Conservation (phyloP, 2,113 vertebrate species). For the Lampris megalopsis region DNA sequence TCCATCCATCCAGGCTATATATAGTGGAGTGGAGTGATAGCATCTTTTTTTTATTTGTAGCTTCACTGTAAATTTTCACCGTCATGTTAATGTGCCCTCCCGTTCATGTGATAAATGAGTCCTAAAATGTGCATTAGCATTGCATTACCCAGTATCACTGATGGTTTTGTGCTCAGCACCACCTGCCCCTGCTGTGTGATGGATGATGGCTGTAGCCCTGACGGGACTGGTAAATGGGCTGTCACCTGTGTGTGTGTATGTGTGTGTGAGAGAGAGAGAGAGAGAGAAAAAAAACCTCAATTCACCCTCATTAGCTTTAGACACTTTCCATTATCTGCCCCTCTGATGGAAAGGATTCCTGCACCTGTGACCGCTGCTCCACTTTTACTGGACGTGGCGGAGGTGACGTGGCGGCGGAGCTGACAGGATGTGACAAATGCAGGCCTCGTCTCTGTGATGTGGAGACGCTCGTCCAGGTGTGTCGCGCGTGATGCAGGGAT, state of each 20-base stretch:
- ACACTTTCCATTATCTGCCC: conserved; percentile 21
- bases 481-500: conserved; percentile 40
- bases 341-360: conserved; percentile 18
- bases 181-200: conserved; percentile 18
- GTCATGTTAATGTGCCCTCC: background rate
- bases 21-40: too few relatives aligned
- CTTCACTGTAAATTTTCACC: background rate
- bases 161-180: background rate
- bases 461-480: background rate
- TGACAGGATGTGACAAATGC: conserved; percentile 25
- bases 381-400: background rate
- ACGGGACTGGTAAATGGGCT: conserved; percentile 25
- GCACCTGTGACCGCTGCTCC: background rate
- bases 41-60: too few relatives aligned
- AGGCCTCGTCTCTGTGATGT: background rate
- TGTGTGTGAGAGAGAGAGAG: background rate
- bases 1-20: too few relatives aligned
- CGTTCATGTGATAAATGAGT: background rate
- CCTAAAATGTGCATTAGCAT: background rate
- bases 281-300: background rate
- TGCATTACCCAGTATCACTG: background rate
- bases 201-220: conserved; percentile 26
- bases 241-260: background rate
- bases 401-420: too few relatives aligned
- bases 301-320: conserved; percentile 3